These are phyloP conservation scores for Sylvia atricapilla DNA, from an alignment of 2,113 vertebrate species.

Conservation along the genomic window DNA sequence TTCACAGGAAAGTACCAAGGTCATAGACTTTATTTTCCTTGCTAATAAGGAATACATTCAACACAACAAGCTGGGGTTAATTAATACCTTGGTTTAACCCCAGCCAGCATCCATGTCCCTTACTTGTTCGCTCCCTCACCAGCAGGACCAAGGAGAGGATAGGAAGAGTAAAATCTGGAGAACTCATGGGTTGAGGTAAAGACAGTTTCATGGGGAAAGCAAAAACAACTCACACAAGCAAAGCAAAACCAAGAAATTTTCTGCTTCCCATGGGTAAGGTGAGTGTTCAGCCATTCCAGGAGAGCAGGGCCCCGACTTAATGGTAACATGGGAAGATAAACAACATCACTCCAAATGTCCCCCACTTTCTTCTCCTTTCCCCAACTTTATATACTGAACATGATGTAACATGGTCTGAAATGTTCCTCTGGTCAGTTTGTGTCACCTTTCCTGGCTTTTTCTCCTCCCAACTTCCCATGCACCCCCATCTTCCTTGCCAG, in stretches of 20 bases:
- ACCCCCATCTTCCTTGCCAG: background rate
- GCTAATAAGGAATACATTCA: background rate
- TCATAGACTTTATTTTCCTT: background rate
- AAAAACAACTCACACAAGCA: background rate
- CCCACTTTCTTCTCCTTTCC: rapidly evolving
- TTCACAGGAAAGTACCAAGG: background rate
- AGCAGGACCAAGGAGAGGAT: background rate
- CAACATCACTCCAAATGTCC: background rate
- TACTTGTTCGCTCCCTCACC: rapidly evolving
- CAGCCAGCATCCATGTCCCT: background rate
- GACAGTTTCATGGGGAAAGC: background rate
- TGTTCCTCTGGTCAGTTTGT: background rate
- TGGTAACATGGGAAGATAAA: background rate
- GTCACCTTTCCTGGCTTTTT: background rate
- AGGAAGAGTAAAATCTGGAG: background rate
- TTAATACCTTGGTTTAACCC: background rate
- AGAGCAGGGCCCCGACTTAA: background rate
- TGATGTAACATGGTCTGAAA: background rate
- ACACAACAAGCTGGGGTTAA: background rate
- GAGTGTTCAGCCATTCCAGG: background rate
- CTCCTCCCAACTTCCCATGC: background rate
- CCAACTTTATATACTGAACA: rapidly evolving
- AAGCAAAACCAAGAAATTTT: background rate
- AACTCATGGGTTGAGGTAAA: background rate
- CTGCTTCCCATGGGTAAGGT: background rate